Conservation (phyloP, 2,797 vertebrate genomes). For the Sebastes diploproa region DNA sequence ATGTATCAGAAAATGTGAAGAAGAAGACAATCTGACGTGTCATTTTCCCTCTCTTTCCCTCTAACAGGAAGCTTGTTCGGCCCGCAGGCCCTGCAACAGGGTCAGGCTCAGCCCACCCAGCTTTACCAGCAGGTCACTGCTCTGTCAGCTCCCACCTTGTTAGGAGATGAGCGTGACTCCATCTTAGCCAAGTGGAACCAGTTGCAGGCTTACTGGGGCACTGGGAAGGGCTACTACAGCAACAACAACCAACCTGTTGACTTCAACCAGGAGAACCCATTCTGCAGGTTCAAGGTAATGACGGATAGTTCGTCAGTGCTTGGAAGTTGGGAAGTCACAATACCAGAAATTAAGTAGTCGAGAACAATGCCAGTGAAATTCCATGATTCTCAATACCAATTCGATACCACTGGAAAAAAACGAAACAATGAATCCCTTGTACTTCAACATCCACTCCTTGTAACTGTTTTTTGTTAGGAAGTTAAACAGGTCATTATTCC, state of each 20-base stretch:
- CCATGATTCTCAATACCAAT: too few species aligned
- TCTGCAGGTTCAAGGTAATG: constrained; percentile 74
- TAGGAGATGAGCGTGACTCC: constrained; percentile 95
- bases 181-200: constrained; percentile 99
- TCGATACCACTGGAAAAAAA: too few species aligned
- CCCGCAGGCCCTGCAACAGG: constrained; percentile 84
- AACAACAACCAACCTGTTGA: constrained; percentile 92
- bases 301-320: too few species aligned
- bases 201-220: constrained; percentile 98
- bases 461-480: too few species aligned
- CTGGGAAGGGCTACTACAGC: constrained; percentile 95
- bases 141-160: constrained; percentile 92
- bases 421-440: too few species aligned
- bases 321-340: too few species aligned
- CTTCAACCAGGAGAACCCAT: constrained; percentile 96
- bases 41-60: neutral
- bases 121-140: constrained; percentile 96
- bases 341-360: too few species aligned
- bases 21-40: neutral
- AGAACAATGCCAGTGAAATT: too few species aligned
- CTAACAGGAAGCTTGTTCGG: constrained; percentile 86
- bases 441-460: too few species aligned
- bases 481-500: too few species aligned
- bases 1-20: neutral
- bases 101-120: constrained; percentile 88